These are phyloP conservation scores for Penaeus monodon DNA, from an alignment of 2,888 invertebrate genomes.

Conservation along the genomic window DNA sequence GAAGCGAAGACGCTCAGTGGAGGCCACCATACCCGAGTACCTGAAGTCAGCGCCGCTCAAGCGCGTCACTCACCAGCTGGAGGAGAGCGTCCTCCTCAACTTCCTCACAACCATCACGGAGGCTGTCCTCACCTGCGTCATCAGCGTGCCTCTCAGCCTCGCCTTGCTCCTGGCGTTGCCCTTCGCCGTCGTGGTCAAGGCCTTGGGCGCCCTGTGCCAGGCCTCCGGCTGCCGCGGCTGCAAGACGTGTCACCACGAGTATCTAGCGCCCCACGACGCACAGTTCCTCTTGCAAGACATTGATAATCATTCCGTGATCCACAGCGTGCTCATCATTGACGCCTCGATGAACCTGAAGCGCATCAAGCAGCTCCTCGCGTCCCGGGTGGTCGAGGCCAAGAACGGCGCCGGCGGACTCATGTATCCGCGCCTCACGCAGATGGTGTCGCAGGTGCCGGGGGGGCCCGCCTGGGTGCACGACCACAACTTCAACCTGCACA, in stretches of 20 bases:
- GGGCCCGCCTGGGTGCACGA: constrained; percentile 73
- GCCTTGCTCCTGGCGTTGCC: constrained; percentile 70
- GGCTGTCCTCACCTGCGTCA: constrained; percentile 70
- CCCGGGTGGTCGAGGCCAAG: constrained; percentile 70
- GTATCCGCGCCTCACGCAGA: constrained; percentile 71
- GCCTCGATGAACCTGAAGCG: constrained; percentile 70
- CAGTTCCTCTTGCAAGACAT: constrained; percentile 71
- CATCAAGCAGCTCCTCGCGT: constrained; percentile 71
- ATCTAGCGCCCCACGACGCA: constrained; percentile 70
- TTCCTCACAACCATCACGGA: constrained; percentile 70
- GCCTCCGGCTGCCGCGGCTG: constrained; percentile 68
- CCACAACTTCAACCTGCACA: constrained; percentile 71
- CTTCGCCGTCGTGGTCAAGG: constrained; percentile 64
- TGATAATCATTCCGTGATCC: constrained; percentile 70
- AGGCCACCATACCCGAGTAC: constrained; percentile 62
- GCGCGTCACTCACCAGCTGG: constrained; percentile 70
- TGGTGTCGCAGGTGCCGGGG: constrained; percentile 69
- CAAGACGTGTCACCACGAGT: constrained; percentile 33
- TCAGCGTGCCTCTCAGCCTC: constrained; percentile 70
- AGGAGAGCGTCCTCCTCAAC: constrained; percentile 69
- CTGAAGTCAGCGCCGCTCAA: constrained; percentile 69
- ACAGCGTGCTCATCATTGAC: constrained; percentile 72
- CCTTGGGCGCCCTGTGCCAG: constrained; percentile 67
- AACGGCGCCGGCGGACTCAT: constrained; percentile 48
- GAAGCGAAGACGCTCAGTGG: constrained; percentile 53